A percentile compares a stretch with the other conserved stretches of the same genome.
These are phyloP conservation scores for Hermodice carunculata DNA, from an alignment of 2,888 invertebrate genomes.

Conservation along the genomic window DNA sequence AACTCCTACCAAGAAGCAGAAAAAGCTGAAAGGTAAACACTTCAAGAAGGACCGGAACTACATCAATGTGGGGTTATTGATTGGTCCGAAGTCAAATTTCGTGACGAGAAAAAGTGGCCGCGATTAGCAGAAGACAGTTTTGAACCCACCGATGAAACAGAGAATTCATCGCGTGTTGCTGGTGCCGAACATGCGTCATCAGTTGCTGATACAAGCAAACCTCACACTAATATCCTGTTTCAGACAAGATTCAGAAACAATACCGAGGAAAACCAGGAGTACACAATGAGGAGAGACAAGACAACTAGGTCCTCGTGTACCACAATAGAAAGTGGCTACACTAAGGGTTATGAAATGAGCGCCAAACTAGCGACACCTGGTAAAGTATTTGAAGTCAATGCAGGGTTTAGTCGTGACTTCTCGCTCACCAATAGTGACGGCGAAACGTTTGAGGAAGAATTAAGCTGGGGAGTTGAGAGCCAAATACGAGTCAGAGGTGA, in stretches of 20 bases:
- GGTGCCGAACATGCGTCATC: no score
- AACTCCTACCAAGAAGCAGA: constrained; percentile 30
- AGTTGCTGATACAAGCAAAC: neutral
- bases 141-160: no score
- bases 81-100: constrained; percentile 37
- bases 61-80: constrained; percentile 32
- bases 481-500: constrained; percentile 52
- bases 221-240: constrained; percentile 39
- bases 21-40: constrained; percentile 23
- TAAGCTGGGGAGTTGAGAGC: constrained; percentile 68
- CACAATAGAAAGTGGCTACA: constrained; percentile 42
- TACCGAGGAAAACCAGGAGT: constrained; percentile 41
- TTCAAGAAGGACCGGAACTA: constrained; percentile 23
- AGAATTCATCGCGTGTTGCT: no score
- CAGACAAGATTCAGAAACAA: constrained; percentile 47
- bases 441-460: constrained; percentile 61
- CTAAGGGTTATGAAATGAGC: constrained; percentile 65
- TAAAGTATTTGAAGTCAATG: constrained; percentile 68
- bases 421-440: constrained; percentile 65
- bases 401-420: constrained; percentile 67
- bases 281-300: constrained; percentile 47
- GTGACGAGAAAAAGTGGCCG: constrained; percentile 34
- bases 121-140: constrained; percentile 18
- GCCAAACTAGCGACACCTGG: constrained; percentile 67
- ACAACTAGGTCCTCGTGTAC: constrained; percentile 38